Evolutionary conservation across 2,113 vertebrate species (phyloP).

Genomic region (Sylvilagus bachmani): DNA sequence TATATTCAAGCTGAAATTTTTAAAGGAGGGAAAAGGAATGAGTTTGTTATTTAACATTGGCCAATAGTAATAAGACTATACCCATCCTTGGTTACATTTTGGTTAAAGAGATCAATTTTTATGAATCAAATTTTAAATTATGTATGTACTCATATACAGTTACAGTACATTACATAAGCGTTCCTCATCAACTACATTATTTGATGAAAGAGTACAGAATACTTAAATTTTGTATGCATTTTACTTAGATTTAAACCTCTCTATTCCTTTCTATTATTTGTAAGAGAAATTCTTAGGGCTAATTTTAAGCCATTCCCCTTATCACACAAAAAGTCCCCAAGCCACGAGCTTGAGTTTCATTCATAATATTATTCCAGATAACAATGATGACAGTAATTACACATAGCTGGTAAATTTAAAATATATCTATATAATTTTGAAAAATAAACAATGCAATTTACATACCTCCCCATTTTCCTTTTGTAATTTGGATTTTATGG

Average conservation of each 20-base stretch:
- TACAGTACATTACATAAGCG: not conserved
- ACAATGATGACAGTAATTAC: not conserved
- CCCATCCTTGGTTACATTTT: not conserved
- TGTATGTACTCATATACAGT: not conserved
- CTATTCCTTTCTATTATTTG: not conserved
- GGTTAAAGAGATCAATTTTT: not conserved
- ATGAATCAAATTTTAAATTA: not conserved
- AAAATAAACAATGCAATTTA: conserved; percentile 21
- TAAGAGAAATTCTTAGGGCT: not conserved
- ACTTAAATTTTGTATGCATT: not conserved
- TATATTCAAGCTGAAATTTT: not conserved
- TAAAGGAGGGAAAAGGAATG: not conserved
- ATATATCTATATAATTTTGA: not conserved
- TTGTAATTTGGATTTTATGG: conserved; percentile 94
- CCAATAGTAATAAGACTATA: not conserved
- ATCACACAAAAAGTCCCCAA: not conserved
- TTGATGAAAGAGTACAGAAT: not conserved
- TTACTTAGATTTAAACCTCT: conserved; percentile 31
- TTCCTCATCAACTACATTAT: not conserved
- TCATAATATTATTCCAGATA: not conserved
- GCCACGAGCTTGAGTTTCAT: not conserved
- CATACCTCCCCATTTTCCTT: conserved; percentile 94
- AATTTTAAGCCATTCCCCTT: not conserved
- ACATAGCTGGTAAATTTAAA: not conserved
- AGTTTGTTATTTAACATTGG: not conserved